phyloP scores from a whole-genome alignment of 2,888 invertebrate genomes.

The Itoplectis maculator region DNA sequence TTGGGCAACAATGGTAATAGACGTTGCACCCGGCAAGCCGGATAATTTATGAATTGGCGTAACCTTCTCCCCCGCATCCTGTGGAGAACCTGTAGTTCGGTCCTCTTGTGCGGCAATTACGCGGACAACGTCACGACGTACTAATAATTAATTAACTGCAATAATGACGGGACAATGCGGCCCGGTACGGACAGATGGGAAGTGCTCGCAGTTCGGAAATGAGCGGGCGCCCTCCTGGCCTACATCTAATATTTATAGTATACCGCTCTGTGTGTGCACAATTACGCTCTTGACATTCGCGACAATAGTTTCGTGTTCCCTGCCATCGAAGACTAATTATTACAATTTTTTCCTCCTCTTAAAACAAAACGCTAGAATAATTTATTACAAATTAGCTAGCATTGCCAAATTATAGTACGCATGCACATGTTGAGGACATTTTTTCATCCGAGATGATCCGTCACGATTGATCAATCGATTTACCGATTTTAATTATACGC shows the following conservation, averaged over 20 bases:
- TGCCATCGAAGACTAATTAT: neutral
- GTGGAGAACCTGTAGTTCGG: slow-evolving; percentile 74
- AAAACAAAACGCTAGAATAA: neutral
- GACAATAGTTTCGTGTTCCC: neutral
- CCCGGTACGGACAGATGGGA: slow-evolving; percentile 77
- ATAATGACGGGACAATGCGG: slow-evolving; percentile 83
- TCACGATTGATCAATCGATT: slow-evolving; percentile 14
- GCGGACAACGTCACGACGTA: slow-evolving; percentile 78
- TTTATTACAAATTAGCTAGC: neutral
- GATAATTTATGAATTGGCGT: slow-evolving; percentile 78
- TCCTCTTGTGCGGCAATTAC: slow-evolving; percentile 81
- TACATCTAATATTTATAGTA: slow-evolving; percentile 80
- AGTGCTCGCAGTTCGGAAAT: slow-evolving; percentile 80
- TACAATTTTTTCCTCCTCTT: neutral
- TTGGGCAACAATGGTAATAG: slow-evolving; percentile 80
- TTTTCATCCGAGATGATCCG: neutral
- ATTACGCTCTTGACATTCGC: slow-evolving; percentile 18
- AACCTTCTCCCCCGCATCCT: slow-evolving; percentile 82
- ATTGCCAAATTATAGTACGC: no score
- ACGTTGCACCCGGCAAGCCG: slow-evolving; percentile 72
- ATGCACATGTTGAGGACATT: no score
- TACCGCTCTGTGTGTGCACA: slow-evolving; percentile 38
- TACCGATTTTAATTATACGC: slow-evolving; percentile 21
- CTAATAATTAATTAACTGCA: slow-evolving; percentile 83
- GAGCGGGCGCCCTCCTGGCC: slow-evolving; percentile 81